Evolutionary conservation across 2,888 invertebrate genomes (phyloP), one percentile per base, ranked within the genome.

Genomic region (Tinea semifulvella): DNA sequence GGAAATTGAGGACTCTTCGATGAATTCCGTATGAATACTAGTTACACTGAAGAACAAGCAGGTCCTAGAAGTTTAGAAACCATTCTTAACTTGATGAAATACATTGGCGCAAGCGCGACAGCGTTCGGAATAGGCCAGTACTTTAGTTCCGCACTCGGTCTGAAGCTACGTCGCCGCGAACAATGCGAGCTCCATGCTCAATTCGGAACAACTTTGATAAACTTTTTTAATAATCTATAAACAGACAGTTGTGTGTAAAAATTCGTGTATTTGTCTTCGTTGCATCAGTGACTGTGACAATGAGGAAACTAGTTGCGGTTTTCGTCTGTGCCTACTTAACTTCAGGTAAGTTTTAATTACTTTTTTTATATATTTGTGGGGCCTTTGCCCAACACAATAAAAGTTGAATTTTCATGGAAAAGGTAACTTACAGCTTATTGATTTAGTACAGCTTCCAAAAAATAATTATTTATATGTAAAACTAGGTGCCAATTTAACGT

Each of bases 231-330:
- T 14, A 14, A 36, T 17, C 36, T 36, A 7, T 17, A 36, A 18
- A 8, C 18, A 3, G 6, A 18, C 16, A 18, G 18, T 36, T 18
- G 18, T 18, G 18, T 18, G n/a, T 10, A 36, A 10, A 10, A 18
- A 4, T 6, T 36, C 18, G 11, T 36, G 28, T 28, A 5, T n/a
- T 17, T 18, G 14, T 36, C 6, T 16, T 36, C 13, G 40, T 20
- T n/a, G n/a, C n/a, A n/a, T n/a, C n/a, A n/a, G n/a, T n/a, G n/a
- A 14, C 11, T 13, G 49, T 45, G 60, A 60, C 62, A 53, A 79
- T 76, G 77, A 70, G 68, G 73, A 54, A 57, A 48, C 50, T 58
- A 45, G 51, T 54, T 45, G 59, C 61, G 46, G 52, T 71, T 49
- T 50, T 68, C 45, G 54, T 69, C 46, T 48, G 57, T 58, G 53